phyloP scores from a whole-genome alignment of 2,888 invertebrate species.

The Drosophila rubida region DNA sequence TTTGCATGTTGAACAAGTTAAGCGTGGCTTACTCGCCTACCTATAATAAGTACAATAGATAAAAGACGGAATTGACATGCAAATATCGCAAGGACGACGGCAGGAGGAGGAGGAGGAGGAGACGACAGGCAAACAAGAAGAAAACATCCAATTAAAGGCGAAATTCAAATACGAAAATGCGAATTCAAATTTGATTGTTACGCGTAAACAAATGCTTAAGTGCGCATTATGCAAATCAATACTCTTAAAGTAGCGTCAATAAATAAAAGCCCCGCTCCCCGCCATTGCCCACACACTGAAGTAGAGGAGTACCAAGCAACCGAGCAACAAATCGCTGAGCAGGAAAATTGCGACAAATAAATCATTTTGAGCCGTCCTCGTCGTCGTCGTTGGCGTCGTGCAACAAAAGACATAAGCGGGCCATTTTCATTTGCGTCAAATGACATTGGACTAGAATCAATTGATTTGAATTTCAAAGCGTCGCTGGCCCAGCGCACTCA shows the following conservation, averaged over 20 bases:
- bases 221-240: conserved; percentile 81
- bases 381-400: conserved; percentile 33
- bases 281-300: conserved; percentile 2
- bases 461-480: conserved; percentile 81
- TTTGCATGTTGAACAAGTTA: conserved; percentile 73
- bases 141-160: conserved; percentile 77
- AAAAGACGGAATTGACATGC: conserved; percentile 77
- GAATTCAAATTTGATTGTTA: conserved; percentile 81
- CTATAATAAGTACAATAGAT: conserved; percentile 60
- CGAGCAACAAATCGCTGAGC: conserved; percentile 72
- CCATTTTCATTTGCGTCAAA: conserved; percentile 79
- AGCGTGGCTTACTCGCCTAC: conserved; percentile 63
- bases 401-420: conserved; percentile 79
- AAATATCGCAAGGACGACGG: conserved; percentile 54
- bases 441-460: conserved; percentile 76
- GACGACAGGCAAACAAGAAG: conserved; percentile 24
- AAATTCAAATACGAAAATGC: conserved; percentile 69
- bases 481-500: conserved; percentile 27
- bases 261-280: conserved; percentile 55
- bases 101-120: background rate
- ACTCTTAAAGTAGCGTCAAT: conserved; percentile 79
- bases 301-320: conserved; percentile 32
- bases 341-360: conserved; percentile 81
- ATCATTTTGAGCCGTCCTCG: conserved; percentile 74
- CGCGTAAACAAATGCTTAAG: conserved; percentile 81